Base-by-base conservation (phyloP, 2,797 vertebrate genomes). In the Alfaro cultratus region DNA sequence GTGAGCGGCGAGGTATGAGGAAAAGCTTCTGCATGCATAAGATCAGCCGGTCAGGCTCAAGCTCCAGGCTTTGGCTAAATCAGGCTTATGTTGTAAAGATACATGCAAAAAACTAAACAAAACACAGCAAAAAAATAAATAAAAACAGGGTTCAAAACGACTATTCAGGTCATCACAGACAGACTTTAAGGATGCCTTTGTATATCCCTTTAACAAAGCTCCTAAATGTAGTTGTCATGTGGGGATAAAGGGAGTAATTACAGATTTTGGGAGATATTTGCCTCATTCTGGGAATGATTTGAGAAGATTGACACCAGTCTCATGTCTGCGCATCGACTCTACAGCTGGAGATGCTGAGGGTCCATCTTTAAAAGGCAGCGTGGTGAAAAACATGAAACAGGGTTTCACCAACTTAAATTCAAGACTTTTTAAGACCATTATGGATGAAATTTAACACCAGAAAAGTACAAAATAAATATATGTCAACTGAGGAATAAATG, bases 11-110 rank as follows among this genome's bases (percentile, higher is more conserved):
- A 91, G 88, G 91, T 91, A 83, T 76, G 80, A 83, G 43, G 74
- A 76, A 84, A 88, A 88, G 91, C 91, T 91, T 87, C 83, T 91
- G 86, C 92, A 94, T 94, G 92, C 94, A 94, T 87, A 85, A 76
- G 43, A 87, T 91, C 84, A 85, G 92, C 86, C 87, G 74, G 79
- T 84, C 80, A 84, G 83, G 90, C 86, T 92, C 86, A 86, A 91
- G 90, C 86, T 81, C 88, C 84, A 86, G 83, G 87, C 89, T 84
- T 90, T 88, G 80, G 90, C 90, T 87, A 90, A 86, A 88, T 87
- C 89, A 87, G 88, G 90, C 87, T 89, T 86, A 91, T 88, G 87
- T 76, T 87, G 84, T 85, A 89, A 88, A 92, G 85, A 85, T 88
- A 80, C 95, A 95, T 95, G 95, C 95, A 95, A 85, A 85, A 91